Percentiles rank a stretch among this genome's conserved stretches.
Conservation (phyloP, 2,797 vertebrate genomes). For the Holocentrus rufus region DNA sequence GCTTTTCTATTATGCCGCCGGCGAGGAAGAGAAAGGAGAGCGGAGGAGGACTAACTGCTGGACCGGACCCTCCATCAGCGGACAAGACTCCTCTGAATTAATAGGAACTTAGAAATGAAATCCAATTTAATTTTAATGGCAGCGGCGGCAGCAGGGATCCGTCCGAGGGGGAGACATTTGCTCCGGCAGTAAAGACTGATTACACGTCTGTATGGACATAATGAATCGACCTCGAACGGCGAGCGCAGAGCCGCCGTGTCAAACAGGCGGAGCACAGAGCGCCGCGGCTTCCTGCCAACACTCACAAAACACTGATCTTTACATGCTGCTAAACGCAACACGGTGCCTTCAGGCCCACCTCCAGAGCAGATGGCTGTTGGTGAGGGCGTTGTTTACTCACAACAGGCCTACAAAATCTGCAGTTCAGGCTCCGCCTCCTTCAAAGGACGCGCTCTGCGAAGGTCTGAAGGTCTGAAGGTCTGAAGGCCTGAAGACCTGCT, state of each 20-base stretch:
- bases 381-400: too few species aligned
- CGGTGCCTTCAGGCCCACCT: too few species aligned
- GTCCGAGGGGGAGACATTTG: constrained; percentile 60
- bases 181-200: constrained; percentile 61
- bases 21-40: constrained; percentile 10
- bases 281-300: too few species aligned
- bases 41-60: constrained; percentile 33
- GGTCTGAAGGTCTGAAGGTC: too few species aligned
- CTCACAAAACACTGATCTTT: too few species aligned
- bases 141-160: constrained; percentile 41
- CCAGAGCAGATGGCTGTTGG: too few species aligned
- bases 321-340: too few species aligned
- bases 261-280: constrained; percentile 19
- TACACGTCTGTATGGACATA: constrained; percentile 44
- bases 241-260: constrained; percentile 37
- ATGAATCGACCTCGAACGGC: constrained; percentile 49
- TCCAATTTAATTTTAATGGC: constrained; percentile 71
- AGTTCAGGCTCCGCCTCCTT: too few species aligned
- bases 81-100: constrained; percentile 68
- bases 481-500: too few species aligned
- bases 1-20: constrained; percentile 19
- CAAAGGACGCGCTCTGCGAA: too few species aligned
- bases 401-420: too few species aligned
- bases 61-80: constrained; percentile 58
- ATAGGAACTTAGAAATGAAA: constrained; percentile 72